These are phyloP conservation scores for Apaloderma vittatum DNA, from an alignment of 2,113 vertebrate species.

Conservation along the genomic window DNA sequence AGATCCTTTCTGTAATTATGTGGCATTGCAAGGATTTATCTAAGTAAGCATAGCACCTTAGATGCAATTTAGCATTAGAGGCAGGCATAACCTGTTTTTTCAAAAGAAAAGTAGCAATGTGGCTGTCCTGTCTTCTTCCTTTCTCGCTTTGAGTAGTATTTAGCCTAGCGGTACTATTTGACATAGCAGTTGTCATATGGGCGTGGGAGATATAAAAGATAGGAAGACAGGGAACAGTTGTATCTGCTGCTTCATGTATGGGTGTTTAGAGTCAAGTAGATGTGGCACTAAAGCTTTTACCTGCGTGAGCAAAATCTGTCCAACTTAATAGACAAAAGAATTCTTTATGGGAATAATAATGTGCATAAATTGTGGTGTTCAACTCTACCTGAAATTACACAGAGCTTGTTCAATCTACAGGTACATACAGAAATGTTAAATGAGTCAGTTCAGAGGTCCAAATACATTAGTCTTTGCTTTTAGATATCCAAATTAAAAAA, in stretches of 20 bases:
- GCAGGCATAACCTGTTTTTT: neutral
- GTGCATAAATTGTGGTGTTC: neutral
- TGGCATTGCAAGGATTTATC: constrained; percentile 39
- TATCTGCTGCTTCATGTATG: neutral
- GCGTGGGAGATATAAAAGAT: constrained; percentile 5
- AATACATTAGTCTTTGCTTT: neutral
- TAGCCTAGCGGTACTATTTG: constrained; percentile 3
- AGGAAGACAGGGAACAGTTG: neutral
- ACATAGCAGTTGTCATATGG: neutral
- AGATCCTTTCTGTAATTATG: constrained; percentile 32
- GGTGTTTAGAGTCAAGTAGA: neutral
- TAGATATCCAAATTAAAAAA: neutral
- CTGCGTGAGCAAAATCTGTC: neutral
- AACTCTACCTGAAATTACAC: neutral
- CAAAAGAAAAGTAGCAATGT: neutral
- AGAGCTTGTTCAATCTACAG: neutral
- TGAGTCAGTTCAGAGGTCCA: neutral
- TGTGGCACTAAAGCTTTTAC: constrained; percentile 6
- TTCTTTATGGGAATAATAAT: neutral
- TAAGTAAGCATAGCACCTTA: constrained; percentile 25
- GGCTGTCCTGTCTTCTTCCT: neutral
- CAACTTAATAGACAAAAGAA: neutral
- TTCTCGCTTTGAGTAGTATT: neutral
- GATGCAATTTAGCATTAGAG: constrained; percentile 17
- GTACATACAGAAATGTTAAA: neutral